Evolutionary conservation across 2,888 invertebrate species (phyloP).

Genomic region (Nomada goodeniana): DNA sequence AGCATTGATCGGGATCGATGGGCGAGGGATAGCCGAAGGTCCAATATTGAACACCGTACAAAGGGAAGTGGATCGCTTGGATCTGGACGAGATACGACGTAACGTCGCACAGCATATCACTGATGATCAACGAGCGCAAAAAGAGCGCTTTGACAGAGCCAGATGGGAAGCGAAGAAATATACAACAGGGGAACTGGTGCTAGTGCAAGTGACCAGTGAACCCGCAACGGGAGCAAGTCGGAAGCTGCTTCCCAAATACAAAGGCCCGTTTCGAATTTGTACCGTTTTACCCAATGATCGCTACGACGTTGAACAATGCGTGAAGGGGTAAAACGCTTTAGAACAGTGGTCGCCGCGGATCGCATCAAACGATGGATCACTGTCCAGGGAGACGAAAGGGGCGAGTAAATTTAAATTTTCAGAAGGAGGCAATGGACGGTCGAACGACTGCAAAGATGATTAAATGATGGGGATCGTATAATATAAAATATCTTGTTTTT

Average conservation of each 20-base stretch:
- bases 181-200: neutral
- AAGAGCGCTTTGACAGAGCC: constrained; percentile 8
- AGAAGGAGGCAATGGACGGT: too few relatives aligned
- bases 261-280: neutral
- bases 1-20: neutral
- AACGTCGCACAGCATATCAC: neutral
- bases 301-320: constrained; percentile 21
- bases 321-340: neutral
- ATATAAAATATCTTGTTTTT: too few relatives aligned
- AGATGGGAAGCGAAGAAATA: neutral
- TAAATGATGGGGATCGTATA: too few relatives aligned
- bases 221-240: neutral
- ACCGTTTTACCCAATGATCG: constrained; percentile 17
- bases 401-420: too few relatives aligned
- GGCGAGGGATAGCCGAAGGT: neutral
- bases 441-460: too few relatives aligned
- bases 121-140: neutral
- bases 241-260: constrained; percentile 10
- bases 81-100: neutral
- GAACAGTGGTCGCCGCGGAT: constrained; percentile 12
- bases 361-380: constrained; percentile 4
- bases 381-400: too few relatives aligned
- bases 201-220: neutral
- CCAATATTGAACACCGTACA: neutral
- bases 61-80: neutral